Evolutionary conservation across 2,113 vertebrate genomes (phyloP).

Genomic region (Oreochromis spilurus): DNA sequence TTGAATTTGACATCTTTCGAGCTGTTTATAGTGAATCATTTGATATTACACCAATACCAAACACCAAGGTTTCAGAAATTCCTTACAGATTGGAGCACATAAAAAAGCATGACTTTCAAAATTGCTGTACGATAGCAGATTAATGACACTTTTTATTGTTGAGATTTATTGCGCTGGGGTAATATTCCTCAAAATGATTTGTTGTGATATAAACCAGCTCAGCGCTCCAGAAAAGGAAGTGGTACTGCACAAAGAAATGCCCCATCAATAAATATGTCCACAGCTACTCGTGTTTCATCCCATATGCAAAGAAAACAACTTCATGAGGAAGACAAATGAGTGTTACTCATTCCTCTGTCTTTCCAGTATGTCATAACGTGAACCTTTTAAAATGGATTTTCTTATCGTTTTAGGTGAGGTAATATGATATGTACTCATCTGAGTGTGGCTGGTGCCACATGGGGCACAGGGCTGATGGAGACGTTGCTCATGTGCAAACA

Average conservation of each 20-base stretch:
- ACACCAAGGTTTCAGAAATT: background rate
- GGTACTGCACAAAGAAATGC: background rate
- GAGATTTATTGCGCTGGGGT: background rate
- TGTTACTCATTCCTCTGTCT: background rate
- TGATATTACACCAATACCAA: background rate
- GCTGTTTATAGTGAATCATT: background rate
- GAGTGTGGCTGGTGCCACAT: constrained; percentile 1
- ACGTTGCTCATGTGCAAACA: constrained; percentile 29
- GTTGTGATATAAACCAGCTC: background rate
- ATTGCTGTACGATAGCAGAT: background rate
- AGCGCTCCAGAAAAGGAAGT: background rate
- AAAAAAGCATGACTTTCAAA: background rate
- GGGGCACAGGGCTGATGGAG: background rate
- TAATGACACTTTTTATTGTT: background rate
- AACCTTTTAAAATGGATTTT: constrained; percentile 50
- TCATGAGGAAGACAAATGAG: background rate
- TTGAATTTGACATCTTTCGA: background rate
- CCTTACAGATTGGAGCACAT: background rate
- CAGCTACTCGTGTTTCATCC: background rate
- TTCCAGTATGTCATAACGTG: constrained; percentile 26
- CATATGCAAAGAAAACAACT: background rate
- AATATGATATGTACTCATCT: constrained; percentile 35
- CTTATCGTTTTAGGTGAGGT: constrained; percentile 25
- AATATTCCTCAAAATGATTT: constrained; percentile 6
- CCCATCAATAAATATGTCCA: background rate